Evolutionary conservation across 1,140 invertebrate species (phyloP).

Genomic region (Spodoptera litura): DNA sequence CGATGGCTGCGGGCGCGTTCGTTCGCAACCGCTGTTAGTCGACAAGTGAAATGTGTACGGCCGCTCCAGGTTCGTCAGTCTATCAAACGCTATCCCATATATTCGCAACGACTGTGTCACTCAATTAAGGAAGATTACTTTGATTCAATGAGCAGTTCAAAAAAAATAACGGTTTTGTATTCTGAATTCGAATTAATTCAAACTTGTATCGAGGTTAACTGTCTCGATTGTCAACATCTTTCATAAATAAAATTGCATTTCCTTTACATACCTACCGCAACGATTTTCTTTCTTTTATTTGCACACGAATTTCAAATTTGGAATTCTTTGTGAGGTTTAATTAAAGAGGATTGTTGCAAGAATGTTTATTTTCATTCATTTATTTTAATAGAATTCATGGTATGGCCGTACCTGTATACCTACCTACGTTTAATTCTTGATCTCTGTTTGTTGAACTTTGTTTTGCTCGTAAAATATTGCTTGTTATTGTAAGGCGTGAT

Average conservation of each 20-base stretch:
- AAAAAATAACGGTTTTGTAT: neutral
- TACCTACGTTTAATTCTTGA: conserved; percentile 25
- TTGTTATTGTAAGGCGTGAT: conserved; percentile 18
- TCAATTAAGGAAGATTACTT: conserved; percentile 62
- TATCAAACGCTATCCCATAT: conserved; percentile 57
- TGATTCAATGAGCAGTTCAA: conserved; percentile 55
- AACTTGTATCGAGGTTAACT: conserved; percentile 13
- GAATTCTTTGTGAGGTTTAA: conserved; percentile 24
- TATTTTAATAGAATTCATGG: conserved; percentile 30
- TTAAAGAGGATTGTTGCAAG: conserved; percentile 9
- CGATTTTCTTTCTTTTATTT: conserved; percentile 23
- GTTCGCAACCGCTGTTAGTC: conserved; percentile 56
- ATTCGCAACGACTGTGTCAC: conserved; percentile 58
- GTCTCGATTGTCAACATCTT: conserved; percentile 19
- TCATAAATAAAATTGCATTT: conserved; percentile 33
- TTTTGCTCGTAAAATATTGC: conserved; percentile 20
- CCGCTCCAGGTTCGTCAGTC: conserved; percentile 54
- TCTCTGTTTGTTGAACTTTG: conserved; percentile 25
- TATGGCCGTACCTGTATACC: neutral
- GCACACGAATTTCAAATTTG: neutral
- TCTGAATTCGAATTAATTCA: neutral
- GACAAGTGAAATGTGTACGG: conserved; percentile 64
- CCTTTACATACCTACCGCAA: conserved; percentile 32
- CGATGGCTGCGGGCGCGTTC: conserved; percentile 50
- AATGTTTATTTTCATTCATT: conserved; percentile 37